phyloP scores from a whole-genome alignment of 2,797 vertebrate species.

The Diplodus puntazzo region DNA sequence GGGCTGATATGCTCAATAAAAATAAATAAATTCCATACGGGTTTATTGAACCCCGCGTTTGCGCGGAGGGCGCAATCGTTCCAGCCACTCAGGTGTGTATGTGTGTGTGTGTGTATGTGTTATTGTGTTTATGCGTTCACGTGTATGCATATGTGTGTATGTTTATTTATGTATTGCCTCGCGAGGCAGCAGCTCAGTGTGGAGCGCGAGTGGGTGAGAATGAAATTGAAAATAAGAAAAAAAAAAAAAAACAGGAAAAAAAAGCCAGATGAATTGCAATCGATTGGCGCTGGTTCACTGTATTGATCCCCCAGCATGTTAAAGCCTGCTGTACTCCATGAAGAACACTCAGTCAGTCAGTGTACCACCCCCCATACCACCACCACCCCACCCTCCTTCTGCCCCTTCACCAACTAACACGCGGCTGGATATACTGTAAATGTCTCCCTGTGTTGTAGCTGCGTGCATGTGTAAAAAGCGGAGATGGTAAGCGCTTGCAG shows the following conservation, averaged over 20 bases:
- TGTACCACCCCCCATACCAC: slow-evolving; percentile 3
- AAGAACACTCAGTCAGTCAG: slow-evolving; percentile 78
- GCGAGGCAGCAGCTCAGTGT: slow-evolving; percentile 52
- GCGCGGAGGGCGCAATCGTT: slow-evolving; percentile 60
- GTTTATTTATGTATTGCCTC: slow-evolving; percentile 79
- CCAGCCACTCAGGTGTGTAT: slow-evolving; percentile 65
- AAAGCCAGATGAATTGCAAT: slow-evolving; percentile 81
- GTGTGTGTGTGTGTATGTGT: slow-evolving; percentile 23
- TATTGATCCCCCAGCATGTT: slow-evolving; percentile 82
- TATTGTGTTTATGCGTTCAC: slow-evolving; percentile 34
- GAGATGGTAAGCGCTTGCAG: slow-evolving; percentile 39
- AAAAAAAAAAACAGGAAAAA: slow-evolving; percentile 48
- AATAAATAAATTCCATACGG: slow-evolving; percentile 84
- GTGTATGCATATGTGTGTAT: slow-evolving; percentile 64
- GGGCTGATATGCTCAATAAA: slow-evolving; percentile 84
- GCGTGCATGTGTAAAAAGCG: slow-evolving; percentile 59
- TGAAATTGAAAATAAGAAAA: slow-evolving; percentile 69
- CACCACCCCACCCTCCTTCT: not conserved
- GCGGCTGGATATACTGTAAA: slow-evolving; percentile 60
- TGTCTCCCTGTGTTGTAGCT: slow-evolving; percentile 57
- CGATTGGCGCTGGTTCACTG: slow-evolving; percentile 79
- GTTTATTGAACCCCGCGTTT: slow-evolving; percentile 78
- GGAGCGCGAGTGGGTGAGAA: slow-evolving; percentile 74
- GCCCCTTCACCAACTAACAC: slow-evolving; percentile 52
- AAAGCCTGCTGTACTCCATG: slow-evolving; percentile 79